A percentile compares a stretch with the other conserved stretches of the same genome.
phyloP scores from a whole-genome alignment of 2,113 vertebrate genomes.

The Tachycineta bicolor region DNA sequence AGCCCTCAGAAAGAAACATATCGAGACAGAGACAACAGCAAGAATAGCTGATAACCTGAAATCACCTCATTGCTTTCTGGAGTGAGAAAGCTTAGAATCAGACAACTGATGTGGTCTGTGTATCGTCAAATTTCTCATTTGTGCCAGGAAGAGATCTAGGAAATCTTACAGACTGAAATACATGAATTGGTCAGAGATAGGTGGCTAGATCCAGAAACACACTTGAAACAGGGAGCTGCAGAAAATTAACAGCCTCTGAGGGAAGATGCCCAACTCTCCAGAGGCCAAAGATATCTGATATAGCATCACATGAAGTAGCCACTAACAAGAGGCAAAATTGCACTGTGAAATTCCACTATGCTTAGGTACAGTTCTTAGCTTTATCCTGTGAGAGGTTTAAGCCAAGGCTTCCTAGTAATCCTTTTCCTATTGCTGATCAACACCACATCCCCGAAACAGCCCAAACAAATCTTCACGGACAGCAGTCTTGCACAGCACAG shows the following conservation, averaged over 20 bases:
- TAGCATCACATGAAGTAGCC: neutral
- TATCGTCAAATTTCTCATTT: neutral
- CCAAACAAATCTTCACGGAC: neutral
- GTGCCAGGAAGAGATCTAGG: neutral
- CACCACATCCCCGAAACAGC: neutral
- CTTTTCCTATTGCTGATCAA: neutral
- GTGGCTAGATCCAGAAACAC: neutral
- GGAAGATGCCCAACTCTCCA: neutral
- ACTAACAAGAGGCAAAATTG: neutral
- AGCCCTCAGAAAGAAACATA: neutral
- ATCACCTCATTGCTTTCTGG: neutral
- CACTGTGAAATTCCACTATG: neutral
- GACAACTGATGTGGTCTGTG: neutral
- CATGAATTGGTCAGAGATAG: neutral
- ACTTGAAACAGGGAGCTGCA: fast-evolving
- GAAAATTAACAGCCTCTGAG: neutral
- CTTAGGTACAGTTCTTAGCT: neutral
- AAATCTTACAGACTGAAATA: neutral
- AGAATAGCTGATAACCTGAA: neutral
- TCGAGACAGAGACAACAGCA: neutral
- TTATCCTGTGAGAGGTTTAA: neutral
- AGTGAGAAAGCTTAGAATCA: neutral
- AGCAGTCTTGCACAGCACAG: neutral
- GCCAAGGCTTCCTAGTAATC: neutral
- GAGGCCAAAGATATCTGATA: neutral